Conservation (phyloP, 2,888 invertebrate species). For the Ophion ventricosus region DNA sequence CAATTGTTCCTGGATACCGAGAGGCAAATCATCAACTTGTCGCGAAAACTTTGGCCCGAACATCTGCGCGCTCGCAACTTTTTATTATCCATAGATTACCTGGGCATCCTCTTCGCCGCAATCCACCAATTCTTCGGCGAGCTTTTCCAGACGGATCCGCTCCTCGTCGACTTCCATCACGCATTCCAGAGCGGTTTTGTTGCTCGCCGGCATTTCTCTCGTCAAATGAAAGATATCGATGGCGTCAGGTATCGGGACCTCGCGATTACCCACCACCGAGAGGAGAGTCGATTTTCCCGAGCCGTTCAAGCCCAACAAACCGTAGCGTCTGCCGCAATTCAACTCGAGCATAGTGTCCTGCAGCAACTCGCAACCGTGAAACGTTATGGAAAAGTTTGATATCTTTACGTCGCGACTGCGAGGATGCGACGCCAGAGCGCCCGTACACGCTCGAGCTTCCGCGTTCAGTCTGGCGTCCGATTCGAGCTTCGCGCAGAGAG, state of each 20-base stretch:
- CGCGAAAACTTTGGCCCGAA: not conserved
- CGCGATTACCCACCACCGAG: slow-evolving; percentile 94
- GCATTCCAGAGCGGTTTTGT: slow-evolving; percentile 96
- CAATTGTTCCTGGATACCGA: slow-evolving; percentile 90
- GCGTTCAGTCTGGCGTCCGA: slow-evolving; percentile 96
- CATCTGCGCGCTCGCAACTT: not conserved
- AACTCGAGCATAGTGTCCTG: slow-evolving; percentile 98
- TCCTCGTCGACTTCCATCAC: slow-evolving; percentile 99
- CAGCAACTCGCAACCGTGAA: slow-evolving; percentile 98
- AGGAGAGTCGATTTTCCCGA: slow-evolving; percentile 98
- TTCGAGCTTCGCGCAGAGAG: slow-evolving; percentile 93
- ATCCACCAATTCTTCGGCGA: slow-evolving; percentile 95
- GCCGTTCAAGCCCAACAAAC: slow-evolving; percentile 98
- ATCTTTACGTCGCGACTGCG: slow-evolving; percentile 98
- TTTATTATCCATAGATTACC: slow-evolving; percentile 67
- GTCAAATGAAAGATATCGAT: slow-evolving; percentile 99
- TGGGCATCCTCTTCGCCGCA: slow-evolving; percentile 92
- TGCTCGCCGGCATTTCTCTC: slow-evolving; percentile 99
- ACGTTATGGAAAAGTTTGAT: slow-evolving; percentile 97
- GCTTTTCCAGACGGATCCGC: slow-evolving; percentile 93
- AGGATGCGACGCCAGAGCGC: slow-evolving; percentile 97
- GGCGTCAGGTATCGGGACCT: slow-evolving; percentile 97
- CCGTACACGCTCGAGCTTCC: slow-evolving; percentile 96
- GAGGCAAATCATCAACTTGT: not conserved
- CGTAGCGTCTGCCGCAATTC: slow-evolving; percentile 98